Conservation (phyloP, 2,113 vertebrate genomes). For the Dasyurus viverrinus region DNA sequence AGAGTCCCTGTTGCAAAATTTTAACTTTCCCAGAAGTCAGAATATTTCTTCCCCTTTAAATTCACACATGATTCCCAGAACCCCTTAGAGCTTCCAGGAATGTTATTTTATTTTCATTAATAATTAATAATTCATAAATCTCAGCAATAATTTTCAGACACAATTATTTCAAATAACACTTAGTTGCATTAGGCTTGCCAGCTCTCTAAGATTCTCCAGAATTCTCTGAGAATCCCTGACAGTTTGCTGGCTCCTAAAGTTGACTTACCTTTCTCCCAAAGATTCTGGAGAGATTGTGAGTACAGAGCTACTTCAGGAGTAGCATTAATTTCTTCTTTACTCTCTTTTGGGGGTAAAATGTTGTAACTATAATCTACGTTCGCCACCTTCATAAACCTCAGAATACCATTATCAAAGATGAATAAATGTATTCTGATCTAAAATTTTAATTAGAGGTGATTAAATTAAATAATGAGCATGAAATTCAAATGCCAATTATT, state of each 20-base stretch:
- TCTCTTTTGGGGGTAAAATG: background rate
- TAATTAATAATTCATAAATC: background rate
- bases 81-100: background rate
- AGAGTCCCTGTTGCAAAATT: background rate
- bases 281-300: background rate
- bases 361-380: background rate
- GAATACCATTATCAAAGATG: background rate
- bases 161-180: background rate
- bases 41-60: slow-evolving; percentile 8
- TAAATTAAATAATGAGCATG: background rate
- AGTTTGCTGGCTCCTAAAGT: slow-evolving; percentile 1
- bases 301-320: background rate
- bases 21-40: background rate
- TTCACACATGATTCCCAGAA: background rate
- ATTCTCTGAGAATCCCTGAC: background rate
- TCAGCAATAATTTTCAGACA: background rate
- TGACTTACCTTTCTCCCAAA: background rate
- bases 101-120: background rate
- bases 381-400: background rate
- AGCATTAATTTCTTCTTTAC: background rate
- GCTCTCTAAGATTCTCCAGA: background rate
- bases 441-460: background rate
- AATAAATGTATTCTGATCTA: background rate
- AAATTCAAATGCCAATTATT: background rate
- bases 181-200: background rate